Percentiles rank a stretch among this genome's conserved stretches.
phyloP scores from a whole-genome alignment of 2,797 vertebrate species.

The Valencia hispanica region DNA sequence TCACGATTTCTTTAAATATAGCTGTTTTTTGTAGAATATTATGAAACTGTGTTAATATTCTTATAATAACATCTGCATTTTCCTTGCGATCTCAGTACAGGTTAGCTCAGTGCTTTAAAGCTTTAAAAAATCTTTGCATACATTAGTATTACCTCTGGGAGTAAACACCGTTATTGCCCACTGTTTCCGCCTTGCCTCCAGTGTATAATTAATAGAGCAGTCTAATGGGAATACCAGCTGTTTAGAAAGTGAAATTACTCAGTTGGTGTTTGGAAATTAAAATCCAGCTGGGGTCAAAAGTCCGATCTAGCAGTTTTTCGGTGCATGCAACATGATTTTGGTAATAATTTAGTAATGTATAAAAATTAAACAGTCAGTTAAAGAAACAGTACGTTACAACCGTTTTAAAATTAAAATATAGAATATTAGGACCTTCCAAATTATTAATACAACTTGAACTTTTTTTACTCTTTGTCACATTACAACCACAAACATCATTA shows the following conservation, averaged over 20 bases:
- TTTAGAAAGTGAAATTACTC: constrained; percentile 10
- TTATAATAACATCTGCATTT: background rate
- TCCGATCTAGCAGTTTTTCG: background rate
- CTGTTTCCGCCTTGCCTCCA: constrained; percentile 8
- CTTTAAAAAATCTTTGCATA: background rate
- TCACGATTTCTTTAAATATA: background rate
- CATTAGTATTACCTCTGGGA: background rate
- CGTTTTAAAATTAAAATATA: background rate
- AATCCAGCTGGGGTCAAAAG: too few species aligned
- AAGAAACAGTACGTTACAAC: background rate
- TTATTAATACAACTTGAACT: background rate
- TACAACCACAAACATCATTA: background rate
- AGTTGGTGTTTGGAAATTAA: background rate
- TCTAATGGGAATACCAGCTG: constrained; percentile 9
- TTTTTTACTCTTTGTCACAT: background rate
- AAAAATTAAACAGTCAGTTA: background rate
- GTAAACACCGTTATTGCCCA: constrained; percentile 7
- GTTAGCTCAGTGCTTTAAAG: background rate
- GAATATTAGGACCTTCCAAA: too few species aligned
- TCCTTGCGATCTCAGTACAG: background rate
- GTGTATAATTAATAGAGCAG: constrained; percentile 13
- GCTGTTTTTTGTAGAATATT: background rate
- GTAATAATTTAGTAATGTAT: background rate
- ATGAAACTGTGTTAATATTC: background rate
- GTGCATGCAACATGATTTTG: background rate